Base-by-base conservation (phyloP, 2,888 invertebrate genomes). In the Strigamia transsilvanica region DNA sequence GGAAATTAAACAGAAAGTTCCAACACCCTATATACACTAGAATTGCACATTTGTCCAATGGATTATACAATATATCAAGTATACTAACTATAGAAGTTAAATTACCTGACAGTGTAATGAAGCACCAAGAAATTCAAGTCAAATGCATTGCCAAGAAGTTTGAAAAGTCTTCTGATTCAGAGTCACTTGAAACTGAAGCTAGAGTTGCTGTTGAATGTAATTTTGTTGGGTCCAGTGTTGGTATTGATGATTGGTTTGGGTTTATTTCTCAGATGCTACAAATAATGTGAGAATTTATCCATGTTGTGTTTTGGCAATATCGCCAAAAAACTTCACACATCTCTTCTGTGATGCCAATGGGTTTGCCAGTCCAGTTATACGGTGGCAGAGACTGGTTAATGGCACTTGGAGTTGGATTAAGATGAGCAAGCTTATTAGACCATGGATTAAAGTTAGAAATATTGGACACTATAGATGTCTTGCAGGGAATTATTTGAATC, bases 401-500 rank as follows among this genome's bases (percentile, higher is more conserved):
- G n/a, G 18, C n/a, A 61, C 61, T 23, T 61, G 61, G 61, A 18
- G 18, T 4, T 61, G 61, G 61, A 61, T 61, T 9, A 61, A 21
- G 18, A 61, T 12, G 18, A 61, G 6, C 18, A 61, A 61, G 23
- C 13, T 12, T 23, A 10, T 6, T 12, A 61, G 23, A 23, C 61
- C 18, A 12, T 61, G 61, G 61, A 23, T 61, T 61, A 61, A 21
- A 61, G 23, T 61, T 61, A 23, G 23, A 2, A 18, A 7, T 61
- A 18, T 10, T 61, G 61, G 61, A 21, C 10, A 61, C 10, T 61
- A 61, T 18, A n/a, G 61, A 21, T 61, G 61, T 61, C 61, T 61
- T 23, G 61, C 61, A 18, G 61, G 61, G 9, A 61, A 61, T 61
- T 61, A 61, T 61, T 61, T 61, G 61, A 61, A 61, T 61, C 61